These are phyloP conservation scores for Drosophila chauvacae DNA, from an alignment of 1,140 invertebrate species.

Conservation along the genomic window DNA sequence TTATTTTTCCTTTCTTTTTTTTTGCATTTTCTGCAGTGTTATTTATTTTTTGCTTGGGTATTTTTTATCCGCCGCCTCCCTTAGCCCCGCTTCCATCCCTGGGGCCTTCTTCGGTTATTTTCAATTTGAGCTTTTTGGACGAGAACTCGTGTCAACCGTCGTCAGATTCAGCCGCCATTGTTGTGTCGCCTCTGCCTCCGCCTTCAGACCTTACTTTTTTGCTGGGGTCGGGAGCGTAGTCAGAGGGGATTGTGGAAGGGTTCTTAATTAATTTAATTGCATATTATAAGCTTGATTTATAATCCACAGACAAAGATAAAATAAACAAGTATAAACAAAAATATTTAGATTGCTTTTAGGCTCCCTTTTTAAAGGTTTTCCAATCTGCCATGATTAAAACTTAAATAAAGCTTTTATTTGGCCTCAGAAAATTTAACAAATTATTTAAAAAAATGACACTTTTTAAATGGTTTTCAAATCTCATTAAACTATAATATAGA, in stretches of 20 bases:
- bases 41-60: slow-evolving; percentile 16
- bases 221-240: background rate
- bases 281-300: background rate
- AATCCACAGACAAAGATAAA: background rate
- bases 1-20: background rate
- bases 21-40: slow-evolving; percentile 6
- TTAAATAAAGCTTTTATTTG: too few relatives aligned
- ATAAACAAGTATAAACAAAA: background rate
- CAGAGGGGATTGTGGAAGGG: background rate
- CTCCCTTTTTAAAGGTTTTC: too few relatives aligned
- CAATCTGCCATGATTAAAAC: too few relatives aligned
- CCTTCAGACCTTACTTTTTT: slow-evolving; percentile 1
- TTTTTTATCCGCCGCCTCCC: slow-evolving; percentile 1
- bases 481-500: background rate
- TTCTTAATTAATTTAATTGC: too few relatives aligned
- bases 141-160: slow-evolving; percentile 74
- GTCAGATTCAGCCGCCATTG: slow-evolving; percentile 68
- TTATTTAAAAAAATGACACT: background rate
- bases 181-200: slow-evolving; percentile 31
- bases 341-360: background rate
- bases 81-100: slow-evolving; percentile 2
- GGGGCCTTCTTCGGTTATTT: slow-evolving; percentile 46
- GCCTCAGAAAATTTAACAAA: too few relatives aligned
- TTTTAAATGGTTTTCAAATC: background rate
- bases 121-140: slow-evolving; percentile 56